Evolutionary conservation across 2,888 invertebrate species (phyloP).

Genomic region (Trichacis sp.): DNA sequence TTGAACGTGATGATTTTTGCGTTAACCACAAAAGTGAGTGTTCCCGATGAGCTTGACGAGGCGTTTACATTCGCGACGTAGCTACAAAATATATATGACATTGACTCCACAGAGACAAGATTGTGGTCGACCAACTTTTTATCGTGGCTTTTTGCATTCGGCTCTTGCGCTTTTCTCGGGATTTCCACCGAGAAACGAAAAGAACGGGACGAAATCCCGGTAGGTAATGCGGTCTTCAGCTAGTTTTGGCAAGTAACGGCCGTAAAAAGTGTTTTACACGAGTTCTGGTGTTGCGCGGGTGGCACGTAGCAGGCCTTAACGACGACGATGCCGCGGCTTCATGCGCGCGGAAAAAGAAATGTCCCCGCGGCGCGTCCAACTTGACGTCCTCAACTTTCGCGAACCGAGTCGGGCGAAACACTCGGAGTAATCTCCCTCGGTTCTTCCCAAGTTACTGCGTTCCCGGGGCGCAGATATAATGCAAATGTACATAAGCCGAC

Average conservation of each 20-base stretch:
- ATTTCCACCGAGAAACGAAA: neutral
- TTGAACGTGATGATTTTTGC: neutral
- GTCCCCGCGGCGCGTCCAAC: slow-evolving; percentile 16
- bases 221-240: slow-evolving; percentile 13
- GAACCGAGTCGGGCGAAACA: slow-evolving; percentile 34
- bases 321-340: slow-evolving; percentile 29
- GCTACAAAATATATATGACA: too few species aligned
- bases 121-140: neutral
- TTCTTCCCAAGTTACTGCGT: slow-evolving; percentile 35
- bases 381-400: slow-evolving; percentile 36
- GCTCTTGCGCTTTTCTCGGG: neutral
- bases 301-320: slow-evolving; percentile 34
- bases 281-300: slow-evolving; percentile 28
- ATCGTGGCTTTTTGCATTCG: neutral
- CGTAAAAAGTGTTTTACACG: slow-evolving; percentile 37
- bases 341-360: slow-evolving; percentile 16
- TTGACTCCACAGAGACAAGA: neutral
- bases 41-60: neutral
- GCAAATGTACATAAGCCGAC: slow-evolving; percentile 35
- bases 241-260: slow-evolving; percentile 31
- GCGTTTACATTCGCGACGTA: neutral
- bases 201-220: slow-evolving; percentile 12
- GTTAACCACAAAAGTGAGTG: neutral
- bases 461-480: slow-evolving; percentile 32
- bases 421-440: slow-evolving; percentile 32